Base-by-base conservation (phyloP, 2,113 vertebrate species). In the Xyrauchen texanus region DNA sequence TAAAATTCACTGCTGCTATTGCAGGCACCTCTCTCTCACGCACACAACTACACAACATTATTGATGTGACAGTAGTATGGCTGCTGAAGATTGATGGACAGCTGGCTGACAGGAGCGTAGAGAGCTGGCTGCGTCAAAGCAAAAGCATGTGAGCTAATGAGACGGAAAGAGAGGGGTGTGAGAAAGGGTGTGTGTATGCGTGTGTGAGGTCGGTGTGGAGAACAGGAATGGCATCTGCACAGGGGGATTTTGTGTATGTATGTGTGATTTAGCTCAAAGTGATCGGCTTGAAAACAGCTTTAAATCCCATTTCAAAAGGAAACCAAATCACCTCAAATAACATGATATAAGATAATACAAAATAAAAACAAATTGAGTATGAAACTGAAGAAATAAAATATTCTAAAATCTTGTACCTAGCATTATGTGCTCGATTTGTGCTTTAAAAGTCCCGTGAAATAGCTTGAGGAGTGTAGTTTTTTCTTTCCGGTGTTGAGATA, bases 111-210 rank as follows among this genome's bases (percentile, higher is more conserved):
- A 92, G 88, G 84, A 82, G 79, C 81, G 85, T 87, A 78, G 85
- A 88, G 87, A 86, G 90, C 88, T 85, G 92, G 91, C 88, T 92
- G 90, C 84, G 88, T 91, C 88, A 90, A 88, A 89, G 85, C 81
- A 84, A 90, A 92, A 90, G 93, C 91, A 91, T 92, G 90, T 89
- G 88, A 84, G 91, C 90, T 92, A 94, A 93, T 90, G 90, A 91
- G 90, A 90, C 84, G 88, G 90, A 90, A 90, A 90, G 80, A 78
- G 77, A 76, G 86, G 89, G 89, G 86, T 89, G 90, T 87, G 89
- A 92, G 87, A 1, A 69, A 3, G 61, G 4, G 76, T 62, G 67
- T 64, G 73, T 52, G 65, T 63, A 66, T 46, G 34, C 85, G 81
- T 82, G 73, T 60, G 67, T 12, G 9, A 72, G 73, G 46, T 15